Conservation (phyloP, 2,888 invertebrate genomes). For the Ashinkailepas kermadecensis region DNA sequence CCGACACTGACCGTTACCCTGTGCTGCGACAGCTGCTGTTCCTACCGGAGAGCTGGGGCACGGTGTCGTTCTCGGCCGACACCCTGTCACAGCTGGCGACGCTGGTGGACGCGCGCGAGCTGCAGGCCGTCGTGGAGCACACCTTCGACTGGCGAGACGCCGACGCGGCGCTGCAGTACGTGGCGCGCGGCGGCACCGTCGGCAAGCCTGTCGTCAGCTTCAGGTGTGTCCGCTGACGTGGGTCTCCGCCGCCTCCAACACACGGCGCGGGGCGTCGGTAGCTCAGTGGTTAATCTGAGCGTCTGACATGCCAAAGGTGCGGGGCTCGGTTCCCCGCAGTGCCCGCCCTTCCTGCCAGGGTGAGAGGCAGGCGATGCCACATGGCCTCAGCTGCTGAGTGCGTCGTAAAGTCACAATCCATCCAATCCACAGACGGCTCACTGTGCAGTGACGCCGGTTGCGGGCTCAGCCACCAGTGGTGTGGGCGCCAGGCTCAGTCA, state of each 20-base stretch:
- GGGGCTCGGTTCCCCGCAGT: neutral
- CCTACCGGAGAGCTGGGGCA: constrained; percentile 26
- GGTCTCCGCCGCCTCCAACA: too few species aligned
- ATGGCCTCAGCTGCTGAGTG: too few species aligned
- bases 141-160: constrained; percentile 46
- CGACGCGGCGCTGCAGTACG: constrained; percentile 45
- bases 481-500: too few species aligned
- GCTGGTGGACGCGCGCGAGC: constrained; percentile 49
- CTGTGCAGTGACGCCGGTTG: too few species aligned
- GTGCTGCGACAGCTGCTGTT: constrained; percentile 19
- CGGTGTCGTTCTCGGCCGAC: constrained; percentile 29
- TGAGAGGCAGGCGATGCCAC: too few species aligned
- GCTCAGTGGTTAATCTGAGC: neutral
- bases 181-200: constrained; percentile 44
- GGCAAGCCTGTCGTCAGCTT: constrained; percentile 49
- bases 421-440: too few species aligned
- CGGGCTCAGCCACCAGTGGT: too few species aligned
- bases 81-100: constrained; percentile 43
- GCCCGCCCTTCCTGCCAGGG: too few species aligned
- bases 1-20: neutral
- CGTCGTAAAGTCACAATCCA: too few species aligned
- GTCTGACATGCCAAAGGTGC: neutral
- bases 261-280: neutral
- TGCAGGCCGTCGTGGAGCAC: constrained; percentile 54
- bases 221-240: constrained; percentile 38